Evolutionary conservation across 2,797 vertebrate species (phyloP), one percentile per base, ranked within the genome.

Genomic region (Enteromius unitaeniatus): DNA sequence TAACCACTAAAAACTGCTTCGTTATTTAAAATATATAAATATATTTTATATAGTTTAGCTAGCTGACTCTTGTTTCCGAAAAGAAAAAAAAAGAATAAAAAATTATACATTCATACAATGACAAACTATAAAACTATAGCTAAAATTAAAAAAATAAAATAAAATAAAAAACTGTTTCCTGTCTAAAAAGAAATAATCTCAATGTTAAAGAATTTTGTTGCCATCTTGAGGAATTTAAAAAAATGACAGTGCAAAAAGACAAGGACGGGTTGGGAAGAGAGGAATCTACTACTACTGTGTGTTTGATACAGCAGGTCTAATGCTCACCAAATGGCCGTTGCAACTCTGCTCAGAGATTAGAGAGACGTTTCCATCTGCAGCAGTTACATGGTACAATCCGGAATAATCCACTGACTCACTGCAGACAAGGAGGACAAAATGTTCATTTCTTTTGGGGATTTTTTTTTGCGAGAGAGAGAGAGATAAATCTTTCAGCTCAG

Each of bases 351-450:
- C 62, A 28, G 49, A 42, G 55, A 78, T 86, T 73, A 28, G 28
- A 80, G 40, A 74, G 13, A 40, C 34, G 3, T 77, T 51, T 78
- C 68, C 64, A 58, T 82, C 40, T 55, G 34, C 26, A 81, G 1
- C 19, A 69, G 58, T 14, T 68, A 51, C 23, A 68, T 89, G 86
- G 83, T 91, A 83, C 74, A 81, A 64, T 84, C 87, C 65, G 82
- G 82, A 89, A 81, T 58, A 37, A 77, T 84, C 84, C 89, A 90
- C 84, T 31, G 23, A 82, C 7, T 62, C 47, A 28, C 7, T 23
- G 23, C 15, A 58, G 5, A 69, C 42, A 40, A 47, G 40, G 60
- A 73, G 72, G 69, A 3, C n/a, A 31, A 64, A 45, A 1, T 14
- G 37, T 84, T 74, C 60, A 3, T 72, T 23, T 76, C 47, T 85